These are phyloP conservation scores for Ammodramus savannarum DNA, from an alignment of 2,113 vertebrate genomes.

Conservation along the genomic window DNA sequence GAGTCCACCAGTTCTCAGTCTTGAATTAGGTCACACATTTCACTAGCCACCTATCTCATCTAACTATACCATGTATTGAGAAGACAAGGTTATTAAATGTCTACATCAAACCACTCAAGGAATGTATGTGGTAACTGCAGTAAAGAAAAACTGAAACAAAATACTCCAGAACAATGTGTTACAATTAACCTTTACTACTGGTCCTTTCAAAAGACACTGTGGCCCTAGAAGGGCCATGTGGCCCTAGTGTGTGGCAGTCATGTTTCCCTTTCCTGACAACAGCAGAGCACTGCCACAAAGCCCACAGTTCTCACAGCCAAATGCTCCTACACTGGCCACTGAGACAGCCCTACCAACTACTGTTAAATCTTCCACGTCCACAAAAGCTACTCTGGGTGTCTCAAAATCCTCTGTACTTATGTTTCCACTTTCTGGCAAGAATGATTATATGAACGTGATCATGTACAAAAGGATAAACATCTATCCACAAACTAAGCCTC, in stretches of 20 bases:
- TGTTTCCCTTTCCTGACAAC: neutral
- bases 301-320: neutral
- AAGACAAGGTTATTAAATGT: neutral
- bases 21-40: neutral
- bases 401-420: neutral
- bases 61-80: neutral
- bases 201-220: neutral
- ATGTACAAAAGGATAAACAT: neutral
- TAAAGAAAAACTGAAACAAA: neutral
- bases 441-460: neutral
- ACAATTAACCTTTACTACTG: neutral
- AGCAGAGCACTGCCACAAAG: neutral
- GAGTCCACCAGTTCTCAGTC: neutral
- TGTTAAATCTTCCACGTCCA: neutral
- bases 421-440: neutral
- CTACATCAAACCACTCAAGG: neutral
- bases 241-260: rapidly evolving
- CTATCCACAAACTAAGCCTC: neutral
- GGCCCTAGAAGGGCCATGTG: neutral
- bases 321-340: too few relatives aligned
- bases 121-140: neutral
- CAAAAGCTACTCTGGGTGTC: neutral
- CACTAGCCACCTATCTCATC: neutral
- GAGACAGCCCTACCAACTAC: neutral
- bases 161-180: neutral